Base-by-base conservation (phyloP, 2,797 vertebrate species). In the Cynodonichthys magdalenae region DNA sequence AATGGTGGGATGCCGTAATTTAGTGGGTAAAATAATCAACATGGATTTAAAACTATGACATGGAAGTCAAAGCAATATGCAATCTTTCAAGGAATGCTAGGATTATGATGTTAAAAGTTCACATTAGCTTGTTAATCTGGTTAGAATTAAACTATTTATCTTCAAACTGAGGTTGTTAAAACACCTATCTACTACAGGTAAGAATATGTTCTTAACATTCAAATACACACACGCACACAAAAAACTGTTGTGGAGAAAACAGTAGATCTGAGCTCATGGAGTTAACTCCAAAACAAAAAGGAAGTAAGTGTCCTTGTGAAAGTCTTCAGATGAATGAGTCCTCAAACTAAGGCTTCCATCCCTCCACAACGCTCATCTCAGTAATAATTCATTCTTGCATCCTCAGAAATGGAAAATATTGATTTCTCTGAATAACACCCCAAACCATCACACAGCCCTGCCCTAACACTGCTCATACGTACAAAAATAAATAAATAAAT, bases 371-470 rank as follows among this genome's bases (percentile, higher is more conserved):
- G 80, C 72, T 88, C 86, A 87, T 90, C 86, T 82, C 86, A 78
- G 79, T 78, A 86, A 89, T 89, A 92, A 89, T 89, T 91, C 82
- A 90, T 87, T 86, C 74, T 20, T 72, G 83, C 81, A 88, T 89
- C 86, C 87, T 86, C 79, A 89, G 84, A 90, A 90, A 89, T 89
- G 82, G 85, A 92, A 92, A 90, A 88, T 89, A 90, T 90, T 83
- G 89, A 90, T 91, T 91, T 90, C 87, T 87, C 83, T 88, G 77
- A 90, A 84, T 77, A 87, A 87, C 87, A 83, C 77, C 82, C 75
- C 66, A 81, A 86, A 89, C 75, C 83, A 69, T 69, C 72, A 56
- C 54, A 66, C 71, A 69, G 56, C 57, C 69, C 66, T 45, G 59
- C 62, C 59, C 71, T 49, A 24, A 79, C 71, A 77, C 71, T 78